phyloP scores from a whole-genome alignment of 2,888 invertebrate species.

The Ptychoptera albimana region DNA sequence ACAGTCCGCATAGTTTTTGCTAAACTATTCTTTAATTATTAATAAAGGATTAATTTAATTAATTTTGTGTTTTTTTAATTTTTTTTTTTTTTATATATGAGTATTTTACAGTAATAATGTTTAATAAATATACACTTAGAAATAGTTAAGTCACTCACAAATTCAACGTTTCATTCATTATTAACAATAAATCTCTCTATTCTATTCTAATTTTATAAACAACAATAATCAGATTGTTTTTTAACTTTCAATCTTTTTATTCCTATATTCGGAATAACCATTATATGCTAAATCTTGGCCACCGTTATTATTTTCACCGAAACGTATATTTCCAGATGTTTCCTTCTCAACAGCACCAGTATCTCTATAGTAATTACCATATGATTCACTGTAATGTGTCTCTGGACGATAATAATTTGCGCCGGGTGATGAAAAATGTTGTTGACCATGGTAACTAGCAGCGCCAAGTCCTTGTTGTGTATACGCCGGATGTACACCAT shows the following conservation, averaged over 20 bases:
- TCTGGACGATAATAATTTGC: slow-evolving; percentile 33
- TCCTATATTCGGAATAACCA: slow-evolving; percentile 50
- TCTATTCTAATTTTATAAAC: too few species aligned
- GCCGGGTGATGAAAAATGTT: slow-evolving; percentile 24
- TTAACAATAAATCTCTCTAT: too few species aligned
- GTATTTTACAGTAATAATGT: too few species aligned
- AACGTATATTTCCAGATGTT: slow-evolving; percentile 41
- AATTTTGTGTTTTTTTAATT: too few species aligned
- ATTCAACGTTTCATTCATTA: too few species aligned
- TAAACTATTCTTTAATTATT: too few species aligned
- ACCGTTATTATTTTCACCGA: slow-evolving; percentile 37
- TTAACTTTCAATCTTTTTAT: slow-evolving; percentile 31
- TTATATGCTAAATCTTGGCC: slow-evolving; percentile 57
- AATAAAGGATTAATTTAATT: too few species aligned
- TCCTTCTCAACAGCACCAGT: slow-evolving; percentile 22
- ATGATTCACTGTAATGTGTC: slow-evolving; percentile 27
- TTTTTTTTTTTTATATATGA: too few species aligned
- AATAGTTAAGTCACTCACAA: too few species aligned
- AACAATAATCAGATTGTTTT: slow-evolving; percentile 12
- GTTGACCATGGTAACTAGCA: slow-evolving; percentile 39
- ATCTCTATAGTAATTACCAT: slow-evolving; percentile 14
- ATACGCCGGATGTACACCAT: slow-evolving; percentile 39
- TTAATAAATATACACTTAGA: too few species aligned
- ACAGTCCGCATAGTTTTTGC: too few species aligned
- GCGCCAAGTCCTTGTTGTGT: slow-evolving; percentile 59